phyloP scores from a whole-genome alignment of 2,797 vertebrate species.

The Gadopsis bispinosus region DNA sequence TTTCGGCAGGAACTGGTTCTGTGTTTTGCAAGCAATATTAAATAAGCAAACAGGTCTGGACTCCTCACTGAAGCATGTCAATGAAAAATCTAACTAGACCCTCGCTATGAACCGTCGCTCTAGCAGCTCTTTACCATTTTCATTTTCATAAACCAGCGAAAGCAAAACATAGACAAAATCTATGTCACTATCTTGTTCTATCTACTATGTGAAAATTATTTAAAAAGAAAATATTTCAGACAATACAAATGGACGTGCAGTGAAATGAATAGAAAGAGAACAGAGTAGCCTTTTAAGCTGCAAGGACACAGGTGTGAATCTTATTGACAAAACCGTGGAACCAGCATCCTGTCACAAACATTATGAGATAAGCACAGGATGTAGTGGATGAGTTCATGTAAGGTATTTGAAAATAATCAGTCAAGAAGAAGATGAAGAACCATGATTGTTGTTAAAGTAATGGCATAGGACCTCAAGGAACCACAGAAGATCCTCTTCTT shows the following conservation, averaged over 20 bases:
- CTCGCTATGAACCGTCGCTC: neutral
- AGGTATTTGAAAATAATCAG: neutral
- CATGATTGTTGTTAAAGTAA: too few species aligned
- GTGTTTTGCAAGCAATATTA: too few species aligned
- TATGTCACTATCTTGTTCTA: neutral
- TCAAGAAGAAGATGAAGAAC: neutral
- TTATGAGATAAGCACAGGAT: neutral
- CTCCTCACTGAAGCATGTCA: neutral
- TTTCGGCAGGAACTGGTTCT: slow-evolving; percentile 58
- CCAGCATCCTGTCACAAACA: slow-evolving; percentile 2
- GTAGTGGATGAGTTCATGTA: neutral
- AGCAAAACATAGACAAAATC: neutral
- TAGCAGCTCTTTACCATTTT: neutral
- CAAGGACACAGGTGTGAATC: neutral
- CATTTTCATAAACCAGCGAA: neutral
- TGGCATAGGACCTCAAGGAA: neutral
- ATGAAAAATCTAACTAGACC: neutral
- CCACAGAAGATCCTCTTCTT: neutral
- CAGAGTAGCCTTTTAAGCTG: neutral
- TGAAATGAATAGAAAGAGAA: neutral
- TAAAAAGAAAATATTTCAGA: neutral
- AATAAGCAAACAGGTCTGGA: too few species aligned
- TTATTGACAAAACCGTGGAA: neutral
- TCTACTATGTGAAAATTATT: neutral
- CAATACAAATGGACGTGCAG: neutral